Conservation (phyloP, 2,888 invertebrate species). For the Andrena praecox region DNA sequence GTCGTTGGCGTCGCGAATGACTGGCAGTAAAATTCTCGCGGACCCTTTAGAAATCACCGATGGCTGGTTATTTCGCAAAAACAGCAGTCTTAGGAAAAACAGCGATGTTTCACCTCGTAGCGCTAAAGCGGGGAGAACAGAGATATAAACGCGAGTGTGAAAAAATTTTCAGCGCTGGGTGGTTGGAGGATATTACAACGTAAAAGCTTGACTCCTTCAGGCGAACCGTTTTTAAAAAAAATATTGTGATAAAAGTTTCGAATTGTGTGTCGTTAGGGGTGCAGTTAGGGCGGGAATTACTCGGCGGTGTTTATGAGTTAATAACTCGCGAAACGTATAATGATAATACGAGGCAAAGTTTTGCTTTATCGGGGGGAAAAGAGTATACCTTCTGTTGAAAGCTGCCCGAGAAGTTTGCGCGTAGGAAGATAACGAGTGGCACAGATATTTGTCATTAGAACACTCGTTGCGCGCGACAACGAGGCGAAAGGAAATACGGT, state of each 20-base stretch:
- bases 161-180: not conserved
- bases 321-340: not conserved
- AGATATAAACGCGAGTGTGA: not conserved
- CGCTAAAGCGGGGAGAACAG: not conserved
- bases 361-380: not conserved
- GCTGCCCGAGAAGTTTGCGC: slow-evolving; percentile 6
- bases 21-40: not conserved
- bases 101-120: not conserved
- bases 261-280: not conserved
- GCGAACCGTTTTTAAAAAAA: not conserved
- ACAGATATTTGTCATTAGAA: slow-evolving; percentile 9
- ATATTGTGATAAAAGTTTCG: not conserved
- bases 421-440: slow-evolving; percentile 13
- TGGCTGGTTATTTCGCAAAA: not conserved
- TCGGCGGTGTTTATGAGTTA: not conserved
- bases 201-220: slow-evolving; percentile 5
- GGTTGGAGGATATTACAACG: slow-evolving; percentile 8
- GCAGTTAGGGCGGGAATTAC: slow-evolving; percentile 5
- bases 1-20: not conserved
- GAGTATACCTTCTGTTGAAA: not conserved
- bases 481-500: slow-evolving; percentile 7
- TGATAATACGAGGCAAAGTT: not conserved
- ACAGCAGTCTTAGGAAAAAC: not conserved
- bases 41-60: slow-evolving; percentile 9
- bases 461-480: slow-evolving; percentile 7